Evolutionary conservation across 2,888 invertebrate genomes (phyloP), one percentile per base, ranked within the genome.

Genomic region (Cosmia pyralina): DNA sequence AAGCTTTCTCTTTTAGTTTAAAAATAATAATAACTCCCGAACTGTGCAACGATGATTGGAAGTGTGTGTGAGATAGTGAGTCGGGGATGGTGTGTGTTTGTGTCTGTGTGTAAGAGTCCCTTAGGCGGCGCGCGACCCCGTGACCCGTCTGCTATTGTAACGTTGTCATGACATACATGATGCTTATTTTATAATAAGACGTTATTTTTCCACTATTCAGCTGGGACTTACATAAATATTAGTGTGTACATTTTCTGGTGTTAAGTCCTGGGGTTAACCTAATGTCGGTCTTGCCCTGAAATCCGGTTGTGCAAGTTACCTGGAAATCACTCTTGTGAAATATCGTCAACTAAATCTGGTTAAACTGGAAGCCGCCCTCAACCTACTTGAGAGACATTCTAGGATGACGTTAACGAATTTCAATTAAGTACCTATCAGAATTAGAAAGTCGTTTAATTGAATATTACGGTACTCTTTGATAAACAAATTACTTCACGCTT

Each of bases 1-100:
- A 83, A 86, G 91, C 88, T 92, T 90, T 90, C 82, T 88, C 81
- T 84, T 90, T 84, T 88, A 89, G 77, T 89, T 91, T 90, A 91
- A 92, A 93, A 93, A 93, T 91, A 92, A 93, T 91, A 92, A 93
- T 90, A 77, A 58, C 83, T 87, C 81, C 76, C 53, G 75, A 84
- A 72, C 75, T 90, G 89, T 85, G 87, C 85, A 73, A 81, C 80
- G 87, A 84, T 84, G 89, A 90, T 88, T 90, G 88, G 89, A 65
- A 19, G 10, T 41, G 19, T 48, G 88, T 79, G 87, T 84, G 84
- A 87, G 85, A 87, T 88, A n/a, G 85, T 72, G 68, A 57, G 53
- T 4, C 48, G 34, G 71, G 53, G 46, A 50, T 19, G 41, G 38
- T n/a, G 88, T 63, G 75, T 65, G 71, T 75, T 86, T 89, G 86